Percentiles rank a stretch among this genome's conserved stretches.
Conservation (phyloP, 2,113 vertebrate genomes). For the Eclectus roratus region DNA sequence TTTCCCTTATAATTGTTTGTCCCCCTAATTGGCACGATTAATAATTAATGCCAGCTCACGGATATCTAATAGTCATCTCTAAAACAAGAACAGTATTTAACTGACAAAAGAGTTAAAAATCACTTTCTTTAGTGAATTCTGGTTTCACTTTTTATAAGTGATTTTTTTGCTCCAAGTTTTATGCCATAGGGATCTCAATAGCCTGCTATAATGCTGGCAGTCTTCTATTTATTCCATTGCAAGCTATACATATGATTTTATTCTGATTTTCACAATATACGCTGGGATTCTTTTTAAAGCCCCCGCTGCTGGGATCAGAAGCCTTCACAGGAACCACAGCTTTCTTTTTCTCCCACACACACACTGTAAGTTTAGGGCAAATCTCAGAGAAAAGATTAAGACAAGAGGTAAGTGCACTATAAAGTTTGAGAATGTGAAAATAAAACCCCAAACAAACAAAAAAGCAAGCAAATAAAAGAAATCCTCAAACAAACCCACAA, state of each 20-base stretch:
- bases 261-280: neutral
- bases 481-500: neutral
- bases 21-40: constrained; percentile 52
- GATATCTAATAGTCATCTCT: neutral
- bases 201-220: neutral
- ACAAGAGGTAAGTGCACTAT: neutral
- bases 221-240: neutral
- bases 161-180: neutral
- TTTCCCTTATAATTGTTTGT: constrained; percentile 55
- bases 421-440: neutral
- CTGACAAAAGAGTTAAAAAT: neutral
- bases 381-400: neutral
- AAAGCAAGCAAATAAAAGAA: neutral
- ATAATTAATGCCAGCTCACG: constrained; percentile 45
- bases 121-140: neutral
- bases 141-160: neutral
- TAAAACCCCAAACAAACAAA: neutral
- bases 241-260: neutral
- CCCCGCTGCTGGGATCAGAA: neutral
- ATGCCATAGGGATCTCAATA: neutral
- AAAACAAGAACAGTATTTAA: neutral
- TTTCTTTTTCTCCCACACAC: neutral
- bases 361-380: neutral
- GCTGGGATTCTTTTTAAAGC: neutral
- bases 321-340: neutral